Evolutionary conservation across 2,113 vertebrate genomes (phyloP).

Genomic region (Coptodon bakossiorum): DNA sequence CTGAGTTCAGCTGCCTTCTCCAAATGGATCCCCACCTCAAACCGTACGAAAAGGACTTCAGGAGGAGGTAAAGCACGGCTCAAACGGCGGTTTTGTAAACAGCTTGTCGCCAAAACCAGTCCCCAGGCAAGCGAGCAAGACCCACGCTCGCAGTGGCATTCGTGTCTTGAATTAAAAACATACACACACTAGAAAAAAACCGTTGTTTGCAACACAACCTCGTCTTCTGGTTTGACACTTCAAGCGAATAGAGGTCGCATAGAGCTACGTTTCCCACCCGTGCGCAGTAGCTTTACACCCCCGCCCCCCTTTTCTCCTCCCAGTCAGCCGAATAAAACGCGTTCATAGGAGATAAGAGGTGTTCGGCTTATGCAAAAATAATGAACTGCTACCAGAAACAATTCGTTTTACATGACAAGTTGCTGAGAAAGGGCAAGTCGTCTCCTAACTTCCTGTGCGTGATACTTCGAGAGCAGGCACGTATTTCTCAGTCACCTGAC

Average conservation of each 20-base stretch:
- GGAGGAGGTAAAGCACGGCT: conserved; percentile 70
- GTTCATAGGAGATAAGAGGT: not conserved
- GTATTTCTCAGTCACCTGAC: conserved; percentile 1
- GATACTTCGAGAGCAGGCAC: not conserved
- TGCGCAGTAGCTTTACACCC: not conserved
- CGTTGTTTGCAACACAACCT: not conserved
- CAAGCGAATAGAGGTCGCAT: not conserved
- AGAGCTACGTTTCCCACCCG: not conserved
- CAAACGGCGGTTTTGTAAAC: not conserved
- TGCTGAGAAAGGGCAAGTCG: not conserved
- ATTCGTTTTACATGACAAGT: not conserved
- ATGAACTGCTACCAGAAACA: not conserved
- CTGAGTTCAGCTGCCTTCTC: conserved; percentile 60
- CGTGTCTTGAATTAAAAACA: not conserved
- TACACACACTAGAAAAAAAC: not conserved
- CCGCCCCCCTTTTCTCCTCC: not conserved
- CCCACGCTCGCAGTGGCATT: not conserved
- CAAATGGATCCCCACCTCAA: conserved; percentile 72
- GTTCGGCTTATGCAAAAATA: not conserved
- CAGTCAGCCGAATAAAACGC: not conserved
- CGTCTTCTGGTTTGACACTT: not conserved
- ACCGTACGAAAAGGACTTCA: conserved; percentile 70
- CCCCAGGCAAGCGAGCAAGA: not conserved
- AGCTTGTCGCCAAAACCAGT: not conserved
- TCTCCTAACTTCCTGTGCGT: not conserved